Conservation (phyloP, 2,888 invertebrate genomes). For the Platycheirus rosarum region DNA sequence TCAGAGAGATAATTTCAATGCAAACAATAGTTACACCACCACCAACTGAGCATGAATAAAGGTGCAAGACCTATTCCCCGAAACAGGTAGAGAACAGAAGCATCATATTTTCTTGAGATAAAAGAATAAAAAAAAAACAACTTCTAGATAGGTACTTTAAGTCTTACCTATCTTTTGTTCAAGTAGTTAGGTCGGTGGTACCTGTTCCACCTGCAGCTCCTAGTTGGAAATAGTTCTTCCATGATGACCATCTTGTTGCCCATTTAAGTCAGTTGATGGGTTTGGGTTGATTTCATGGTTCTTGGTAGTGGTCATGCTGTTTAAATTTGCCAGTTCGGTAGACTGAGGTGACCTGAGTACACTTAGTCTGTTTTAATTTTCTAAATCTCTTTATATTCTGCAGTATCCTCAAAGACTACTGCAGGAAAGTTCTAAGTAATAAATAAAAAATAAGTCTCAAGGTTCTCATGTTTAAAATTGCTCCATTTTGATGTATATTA, state of each 20-base stretch:
- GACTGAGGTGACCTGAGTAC: constrained; percentile 6
- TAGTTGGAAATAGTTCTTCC: background rate
- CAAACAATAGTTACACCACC: constrained; percentile 16
- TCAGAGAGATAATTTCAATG: constrained; percentile 25
- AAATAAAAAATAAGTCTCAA: constrained; percentile 16
- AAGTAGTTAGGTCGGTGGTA: too few relatives aligned
- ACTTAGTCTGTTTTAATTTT: constrained; percentile 22
- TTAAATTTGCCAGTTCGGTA: constrained; percentile 4
- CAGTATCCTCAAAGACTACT: background rate
- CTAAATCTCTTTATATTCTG: background rate
- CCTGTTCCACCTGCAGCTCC: constrained; percentile 24
- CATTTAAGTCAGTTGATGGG: constrained; percentile 8
- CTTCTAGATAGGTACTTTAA: too few relatives aligned
- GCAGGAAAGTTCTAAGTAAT: constrained; percentile 13
- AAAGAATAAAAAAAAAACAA: constrained; percentile 15
- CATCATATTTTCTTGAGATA: constrained; percentile 15
- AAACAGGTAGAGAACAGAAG: constrained; percentile 26
- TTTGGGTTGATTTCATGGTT: constrained; percentile 18
- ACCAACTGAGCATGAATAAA: constrained; percentile 23
- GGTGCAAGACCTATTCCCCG: background rate
- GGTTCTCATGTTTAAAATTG: constrained; percentile 18
- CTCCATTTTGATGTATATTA: too few relatives aligned
- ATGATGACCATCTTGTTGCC: background rate
- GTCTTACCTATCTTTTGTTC: too few relatives aligned
- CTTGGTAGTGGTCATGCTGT: constrained; percentile 20